A percentile compares a stretch with the other conserved stretches of the same genome.
Evolutionary conservation across 2,797 vertebrate genomes (phyloP).

Genomic region (Meda fulgida): DNA sequence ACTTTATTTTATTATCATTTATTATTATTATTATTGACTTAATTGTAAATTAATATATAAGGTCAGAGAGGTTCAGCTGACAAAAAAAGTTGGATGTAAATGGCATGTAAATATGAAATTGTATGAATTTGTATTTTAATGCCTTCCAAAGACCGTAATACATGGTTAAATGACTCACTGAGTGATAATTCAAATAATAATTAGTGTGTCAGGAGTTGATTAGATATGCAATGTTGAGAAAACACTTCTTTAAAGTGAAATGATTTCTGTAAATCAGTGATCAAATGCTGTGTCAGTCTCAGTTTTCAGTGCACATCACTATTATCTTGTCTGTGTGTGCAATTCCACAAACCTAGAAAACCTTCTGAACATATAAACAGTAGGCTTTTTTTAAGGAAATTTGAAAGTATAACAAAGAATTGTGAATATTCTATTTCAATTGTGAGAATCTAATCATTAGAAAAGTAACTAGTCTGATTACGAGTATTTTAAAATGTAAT

Average conservation of each 20-base stretch:
- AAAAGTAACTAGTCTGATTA: not conserved
- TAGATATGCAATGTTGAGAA: not conserved
- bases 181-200: not conserved
- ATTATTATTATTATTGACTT: not conserved
- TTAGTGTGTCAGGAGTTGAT: not conserved
- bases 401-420: not conserved
- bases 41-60: not conserved
- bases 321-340: not conserved
- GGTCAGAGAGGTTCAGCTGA: not conserved
- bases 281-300: not conserved
- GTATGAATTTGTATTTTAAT: too few species aligned
- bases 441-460: not conserved
- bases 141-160: not conserved
- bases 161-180: not conserved
- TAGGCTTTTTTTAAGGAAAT: not conserved
- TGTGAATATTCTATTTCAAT: not conserved
- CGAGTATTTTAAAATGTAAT: not conserved
- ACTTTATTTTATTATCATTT: not conserved
- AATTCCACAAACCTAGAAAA: not conserved
- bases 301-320: not conserved
- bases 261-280: not conserved
- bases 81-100: not conserved
- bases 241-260: not conserved
- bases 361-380: not conserved
- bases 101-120: too few species aligned